phyloP scores from a whole-genome alignment of 2,888 invertebrate genomes.

The Phortica magna region DNA sequence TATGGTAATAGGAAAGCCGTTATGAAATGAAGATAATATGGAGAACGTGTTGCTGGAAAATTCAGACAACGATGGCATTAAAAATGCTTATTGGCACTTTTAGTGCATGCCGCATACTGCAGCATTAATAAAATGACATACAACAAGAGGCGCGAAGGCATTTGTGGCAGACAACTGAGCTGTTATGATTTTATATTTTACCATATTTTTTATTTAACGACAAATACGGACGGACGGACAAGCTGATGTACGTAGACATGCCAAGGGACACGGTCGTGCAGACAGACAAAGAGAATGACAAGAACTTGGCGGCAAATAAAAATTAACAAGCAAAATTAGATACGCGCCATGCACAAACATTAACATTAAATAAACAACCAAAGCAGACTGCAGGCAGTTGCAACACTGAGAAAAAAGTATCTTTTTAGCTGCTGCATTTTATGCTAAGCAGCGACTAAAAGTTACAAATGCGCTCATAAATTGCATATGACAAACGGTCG shows the following conservation, averaged over 20 bases:
- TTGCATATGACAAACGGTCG: conserved; percentile 31
- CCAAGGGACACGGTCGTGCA: background rate
- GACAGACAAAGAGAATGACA: conserved; percentile 60
- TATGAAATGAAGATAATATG: background rate
- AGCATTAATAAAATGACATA: background rate
- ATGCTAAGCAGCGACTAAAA: conserved; percentile 35
- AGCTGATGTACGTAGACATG: background rate
- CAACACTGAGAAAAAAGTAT: no score
- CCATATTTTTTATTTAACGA: conserved; percentile 16
- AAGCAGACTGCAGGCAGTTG: background rate
- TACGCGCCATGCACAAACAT: conserved; percentile 32
- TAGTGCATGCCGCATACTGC: conserved; percentile 19
- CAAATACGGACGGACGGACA: background rate
- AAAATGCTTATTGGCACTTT: conserved; percentile 40
- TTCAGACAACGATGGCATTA: conserved; percentile 15
- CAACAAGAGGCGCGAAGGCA: background rate
- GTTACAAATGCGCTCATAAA: conserved; percentile 38
- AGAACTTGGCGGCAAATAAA: conserved; percentile 47
- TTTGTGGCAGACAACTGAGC: background rate
- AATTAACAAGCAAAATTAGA: conserved; percentile 62
- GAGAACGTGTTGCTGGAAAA: background rate
- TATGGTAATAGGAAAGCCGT: conserved; percentile 22
- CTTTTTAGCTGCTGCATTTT: conserved; percentile 13
- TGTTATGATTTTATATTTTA: conserved; percentile 27
- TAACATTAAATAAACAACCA: conserved; percentile 14